Evolutionary conservation across 2,888 invertebrate genomes (phyloP).

Genomic region (Mechanitis messenoides): DNA sequence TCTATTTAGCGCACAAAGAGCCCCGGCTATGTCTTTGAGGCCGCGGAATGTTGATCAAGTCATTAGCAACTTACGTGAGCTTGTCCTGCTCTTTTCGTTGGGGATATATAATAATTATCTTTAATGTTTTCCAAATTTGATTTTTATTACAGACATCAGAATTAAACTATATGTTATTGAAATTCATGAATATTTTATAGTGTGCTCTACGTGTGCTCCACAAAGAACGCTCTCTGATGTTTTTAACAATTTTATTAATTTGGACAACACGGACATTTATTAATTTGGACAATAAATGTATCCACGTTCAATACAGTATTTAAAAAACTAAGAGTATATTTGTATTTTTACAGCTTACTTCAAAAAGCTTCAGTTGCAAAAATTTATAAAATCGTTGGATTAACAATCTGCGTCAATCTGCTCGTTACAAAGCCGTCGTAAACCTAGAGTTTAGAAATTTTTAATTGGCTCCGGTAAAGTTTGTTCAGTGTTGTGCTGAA

Average conservation of each 20-base stretch:
- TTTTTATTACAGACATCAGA: too few relatives aligned
- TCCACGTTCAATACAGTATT: too few relatives aligned
- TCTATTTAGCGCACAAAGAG: constrained; percentile 29
- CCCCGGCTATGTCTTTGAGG: constrained; percentile 51
- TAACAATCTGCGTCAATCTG: not conserved
- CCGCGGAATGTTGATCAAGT: constrained; percentile 62
- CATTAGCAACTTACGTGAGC: constrained; percentile 63
- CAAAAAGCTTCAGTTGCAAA: not conserved
- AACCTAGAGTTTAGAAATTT: constrained; percentile 20
- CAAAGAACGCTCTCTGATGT: too few relatives aligned
- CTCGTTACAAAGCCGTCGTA: constrained; percentile 9
- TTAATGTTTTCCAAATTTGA: too few relatives aligned
- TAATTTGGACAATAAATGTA: too few relatives aligned
- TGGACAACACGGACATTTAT: too few relatives aligned
- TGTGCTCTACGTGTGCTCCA: too few relatives aligned
- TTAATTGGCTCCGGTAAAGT: constrained; percentile 24
- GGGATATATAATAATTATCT: not conserved
- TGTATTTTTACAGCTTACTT: too few relatives aligned
- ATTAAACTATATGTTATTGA: too few relatives aligned
- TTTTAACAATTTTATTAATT: too few relatives aligned
- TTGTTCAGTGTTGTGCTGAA: constrained; percentile 11
- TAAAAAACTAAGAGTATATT: too few relatives aligned
- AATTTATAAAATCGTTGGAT: constrained; percentile 5
- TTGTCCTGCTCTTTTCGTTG: constrained; percentile 15
- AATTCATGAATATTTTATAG: too few relatives aligned